Base-by-base conservation (phyloP, 30 jellyfish, hydroid and myxozoan genomes). In the Sanderia malayensis region DNA sequence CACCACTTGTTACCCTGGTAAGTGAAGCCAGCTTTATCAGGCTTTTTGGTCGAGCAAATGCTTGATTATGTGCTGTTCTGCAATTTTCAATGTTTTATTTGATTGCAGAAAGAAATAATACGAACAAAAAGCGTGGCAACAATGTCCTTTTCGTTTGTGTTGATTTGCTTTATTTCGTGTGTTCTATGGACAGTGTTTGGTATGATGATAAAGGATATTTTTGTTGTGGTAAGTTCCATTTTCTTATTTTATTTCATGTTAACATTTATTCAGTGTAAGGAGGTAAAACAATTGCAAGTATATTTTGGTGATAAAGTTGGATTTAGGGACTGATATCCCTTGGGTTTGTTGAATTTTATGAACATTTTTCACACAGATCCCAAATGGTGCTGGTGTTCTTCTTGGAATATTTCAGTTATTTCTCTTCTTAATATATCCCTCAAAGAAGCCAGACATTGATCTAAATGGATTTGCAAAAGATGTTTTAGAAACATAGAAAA, bases 1-100 rank as follows among this genome's bases (percentile, higher is more conserved):
- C 97, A 11, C 97, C 97, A 11, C 81, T 88, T 59, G 82, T 88
- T 0, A 71, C 97, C 18, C 79, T 88, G 71, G 97, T 88, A 69
- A 37, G 97, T 63, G 13, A 20, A 7, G 18, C 31, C 8, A 61
- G 74, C 24, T 18, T 55, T 20, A 55, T n/a, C n/a, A n/a, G n/a
- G n/a, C n/a, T n/a, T n/a, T 41, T 41, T 15, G 15, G 8, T 41
- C 15, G 15, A 41, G 8, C 55, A 6, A 41, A 15, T 41, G 15
- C 55, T 15, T 41, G 8, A 41, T 6, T 15, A 41, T 41, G 8
- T 41, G 55, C 15, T 41, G 55, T 41, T 41, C 8, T 41, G 55
- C 8, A 15, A 41, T 15, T 6, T 41, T 41, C 15, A 41, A 6
- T 41, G 55, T n/a, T n/a, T n/a, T n/a, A n/a, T n/a, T n/a, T n/a